phyloP scores from a whole-genome alignment of 2,113 vertebrate species.

The Oncorhynchus masou region DNA sequence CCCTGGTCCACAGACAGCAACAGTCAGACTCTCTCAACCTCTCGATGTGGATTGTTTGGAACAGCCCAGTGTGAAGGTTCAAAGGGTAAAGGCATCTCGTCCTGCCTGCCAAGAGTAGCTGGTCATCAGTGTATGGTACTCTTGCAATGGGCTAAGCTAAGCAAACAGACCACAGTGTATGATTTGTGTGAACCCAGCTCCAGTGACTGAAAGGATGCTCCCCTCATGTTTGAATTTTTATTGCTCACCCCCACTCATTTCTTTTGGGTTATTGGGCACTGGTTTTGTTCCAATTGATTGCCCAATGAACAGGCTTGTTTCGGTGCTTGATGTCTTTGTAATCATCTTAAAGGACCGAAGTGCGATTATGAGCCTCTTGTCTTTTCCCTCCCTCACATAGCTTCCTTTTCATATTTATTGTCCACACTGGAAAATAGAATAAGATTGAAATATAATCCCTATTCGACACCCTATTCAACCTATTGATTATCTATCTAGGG shows the following conservation, averaged over 20 bases:
- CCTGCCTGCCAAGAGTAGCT: neutral
- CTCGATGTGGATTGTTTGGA: constrained; percentile 9
- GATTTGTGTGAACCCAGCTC: neutral
- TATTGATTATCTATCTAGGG: too few relatives aligned
- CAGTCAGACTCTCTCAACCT: neutral
- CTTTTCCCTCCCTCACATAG: too few relatives aligned
- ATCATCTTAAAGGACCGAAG: too few relatives aligned
- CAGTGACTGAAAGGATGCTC: neutral
- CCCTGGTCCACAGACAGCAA: too few relatives aligned
- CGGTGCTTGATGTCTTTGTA: neutral
- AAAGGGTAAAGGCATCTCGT: neutral
- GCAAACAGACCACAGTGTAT: neutral
- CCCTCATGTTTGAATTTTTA: too few relatives aligned
- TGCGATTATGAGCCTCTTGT: too few relatives aligned
- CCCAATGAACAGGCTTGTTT: neutral
- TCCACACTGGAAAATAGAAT: too few relatives aligned
- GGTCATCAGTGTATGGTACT: neutral
- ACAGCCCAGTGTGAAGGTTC: neutral
- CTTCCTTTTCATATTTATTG: too few relatives aligned
- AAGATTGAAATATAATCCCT: too few relatives aligned
- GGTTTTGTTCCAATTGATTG: neutral
- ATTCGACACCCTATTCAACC: too few relatives aligned
- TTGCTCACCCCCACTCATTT: neutral
- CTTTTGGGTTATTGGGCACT: neutral
- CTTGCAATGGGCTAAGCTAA: neutral